A percentile compares a stretch with the other conserved stretches of the same genome.
Conservation (phyloP, 2,113 vertebrate species). For the Addax nasomaculatus region DNA sequence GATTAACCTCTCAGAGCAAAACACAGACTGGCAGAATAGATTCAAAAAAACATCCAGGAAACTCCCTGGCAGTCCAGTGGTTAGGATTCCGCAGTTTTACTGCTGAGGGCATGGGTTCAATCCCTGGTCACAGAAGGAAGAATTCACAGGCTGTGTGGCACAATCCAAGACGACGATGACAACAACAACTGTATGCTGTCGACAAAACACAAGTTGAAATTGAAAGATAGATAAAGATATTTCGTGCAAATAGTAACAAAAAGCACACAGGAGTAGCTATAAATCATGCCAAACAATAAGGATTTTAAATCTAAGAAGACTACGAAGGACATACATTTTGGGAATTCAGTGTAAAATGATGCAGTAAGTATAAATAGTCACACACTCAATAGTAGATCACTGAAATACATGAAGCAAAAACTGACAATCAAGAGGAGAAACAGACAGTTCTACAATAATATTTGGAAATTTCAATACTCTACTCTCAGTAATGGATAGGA, state of each 20-base stretch:
- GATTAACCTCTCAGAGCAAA: background rate
- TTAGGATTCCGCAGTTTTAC: background rate
- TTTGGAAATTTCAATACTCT: background rate
- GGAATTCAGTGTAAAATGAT: background rate
- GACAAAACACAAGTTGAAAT: background rate
- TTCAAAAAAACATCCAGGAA: background rate
- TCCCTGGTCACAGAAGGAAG: background rate
- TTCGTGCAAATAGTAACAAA: background rate
- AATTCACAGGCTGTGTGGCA: background rate
- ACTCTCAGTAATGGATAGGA: background rate
- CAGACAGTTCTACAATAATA: background rate
- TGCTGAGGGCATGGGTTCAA: background rate
- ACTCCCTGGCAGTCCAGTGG: background rate
- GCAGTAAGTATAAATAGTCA: background rate
- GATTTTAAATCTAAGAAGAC: background rate
- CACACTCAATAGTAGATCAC: too few species aligned
- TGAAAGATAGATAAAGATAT: background rate
- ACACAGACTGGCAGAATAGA: background rate
- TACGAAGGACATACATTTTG: background rate
- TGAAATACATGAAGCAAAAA: background rate
- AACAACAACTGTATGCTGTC: background rate
- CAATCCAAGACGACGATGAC: background rate
- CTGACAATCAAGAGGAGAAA: background rate
- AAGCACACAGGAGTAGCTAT: background rate
- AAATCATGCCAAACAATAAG: background rate